Evolutionary conservation across 1,140 invertebrate species (phyloP).

Genomic region (Galendromus occidentalis): DNA sequence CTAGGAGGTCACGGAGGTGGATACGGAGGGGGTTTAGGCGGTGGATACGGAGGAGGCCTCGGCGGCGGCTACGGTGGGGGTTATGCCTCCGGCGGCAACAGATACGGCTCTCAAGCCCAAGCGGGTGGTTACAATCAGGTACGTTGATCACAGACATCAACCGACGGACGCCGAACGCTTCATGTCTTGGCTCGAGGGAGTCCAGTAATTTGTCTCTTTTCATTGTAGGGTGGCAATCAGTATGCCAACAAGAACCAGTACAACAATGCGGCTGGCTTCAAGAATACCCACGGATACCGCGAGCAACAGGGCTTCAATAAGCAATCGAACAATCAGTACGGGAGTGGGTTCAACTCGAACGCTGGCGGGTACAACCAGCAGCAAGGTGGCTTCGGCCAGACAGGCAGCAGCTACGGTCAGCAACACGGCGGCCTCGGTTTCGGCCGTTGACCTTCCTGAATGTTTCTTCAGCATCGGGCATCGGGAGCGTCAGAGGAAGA

Average conservation of each 20-base stretch:
- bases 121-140: not conserved
- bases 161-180: not conserved
- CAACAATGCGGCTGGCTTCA: not conserved
- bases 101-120: not conserved
- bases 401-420: not conserved
- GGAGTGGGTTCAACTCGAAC: not conserved
- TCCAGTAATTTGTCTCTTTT: not conserved
- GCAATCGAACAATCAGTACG: not conserved
- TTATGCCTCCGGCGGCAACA: not conserved
- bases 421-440: not conserved
- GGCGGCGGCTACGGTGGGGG: not conserved
- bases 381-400: not conserved
- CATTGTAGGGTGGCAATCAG: not conserved
- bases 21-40: not conserved
- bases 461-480: too few relatives aligned
- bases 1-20: not conserved
- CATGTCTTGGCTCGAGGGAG: too few relatives aligned
- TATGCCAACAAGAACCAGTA: not conserved
- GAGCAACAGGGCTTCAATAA: not conserved
- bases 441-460: not conserved
- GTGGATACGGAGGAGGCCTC: not conserved
- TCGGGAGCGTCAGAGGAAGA: too few relatives aligned
- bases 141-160: not conserved
- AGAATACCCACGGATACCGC: not conserved
- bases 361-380: not conserved